A percentile compares a stretch with the other conserved stretches of the same genome.
Conservation (phyloP, 2,113 vertebrate genomes). For the Atherinomorus stipes region DNA sequence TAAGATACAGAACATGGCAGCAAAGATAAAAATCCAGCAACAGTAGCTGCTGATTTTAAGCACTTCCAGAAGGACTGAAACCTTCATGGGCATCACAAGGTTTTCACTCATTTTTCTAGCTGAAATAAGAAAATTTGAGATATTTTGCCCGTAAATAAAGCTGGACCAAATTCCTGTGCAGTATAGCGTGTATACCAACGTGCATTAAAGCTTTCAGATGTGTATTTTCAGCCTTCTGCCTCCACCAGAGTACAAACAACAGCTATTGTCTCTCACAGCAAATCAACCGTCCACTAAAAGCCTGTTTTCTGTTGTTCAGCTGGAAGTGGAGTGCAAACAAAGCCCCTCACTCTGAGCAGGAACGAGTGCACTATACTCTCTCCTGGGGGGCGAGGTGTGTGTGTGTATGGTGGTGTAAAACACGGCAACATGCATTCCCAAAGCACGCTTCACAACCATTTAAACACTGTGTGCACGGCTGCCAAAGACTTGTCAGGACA, state of each 20-base stretch:
- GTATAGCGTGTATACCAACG: not conserved
- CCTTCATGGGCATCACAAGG: not conserved
- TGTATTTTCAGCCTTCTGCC: slow-evolving; percentile 20
- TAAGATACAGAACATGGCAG: slow-evolving; percentile 16
- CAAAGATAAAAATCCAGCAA: slow-evolving; percentile 29
- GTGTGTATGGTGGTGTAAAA: slow-evolving; percentile 40
- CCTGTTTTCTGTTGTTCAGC: slow-evolving; percentile 54
- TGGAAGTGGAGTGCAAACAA: slow-evolving; percentile 64
- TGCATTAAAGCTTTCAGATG: slow-evolving; percentile 57
- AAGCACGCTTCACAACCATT: slow-evolving; percentile 42
- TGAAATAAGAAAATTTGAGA: too few relatives aligned
- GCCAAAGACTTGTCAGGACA: slow-evolving; percentile 60
- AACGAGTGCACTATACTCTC: slow-evolving; percentile 68
- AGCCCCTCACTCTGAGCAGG: slow-evolving; percentile 24
- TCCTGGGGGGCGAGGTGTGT: slow-evolving; percentile 64
- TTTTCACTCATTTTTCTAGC: too few relatives aligned
- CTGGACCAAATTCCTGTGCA: too few relatives aligned
- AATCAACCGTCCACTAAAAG: slow-evolving; percentile 64
- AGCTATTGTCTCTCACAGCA: slow-evolving; percentile 59
- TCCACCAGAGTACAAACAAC: slow-evolving; percentile 59
- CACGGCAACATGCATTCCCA: slow-evolving; percentile 40
- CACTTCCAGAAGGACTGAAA: slow-evolving; percentile 16
- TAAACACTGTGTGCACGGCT: slow-evolving; percentile 21
- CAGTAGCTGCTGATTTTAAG: slow-evolving; percentile 32
- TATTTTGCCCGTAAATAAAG: too few relatives aligned